Evolutionary conservation across 2,888 invertebrate genomes (phyloP).

Genomic region (Criorhina ranunculi): DNA sequence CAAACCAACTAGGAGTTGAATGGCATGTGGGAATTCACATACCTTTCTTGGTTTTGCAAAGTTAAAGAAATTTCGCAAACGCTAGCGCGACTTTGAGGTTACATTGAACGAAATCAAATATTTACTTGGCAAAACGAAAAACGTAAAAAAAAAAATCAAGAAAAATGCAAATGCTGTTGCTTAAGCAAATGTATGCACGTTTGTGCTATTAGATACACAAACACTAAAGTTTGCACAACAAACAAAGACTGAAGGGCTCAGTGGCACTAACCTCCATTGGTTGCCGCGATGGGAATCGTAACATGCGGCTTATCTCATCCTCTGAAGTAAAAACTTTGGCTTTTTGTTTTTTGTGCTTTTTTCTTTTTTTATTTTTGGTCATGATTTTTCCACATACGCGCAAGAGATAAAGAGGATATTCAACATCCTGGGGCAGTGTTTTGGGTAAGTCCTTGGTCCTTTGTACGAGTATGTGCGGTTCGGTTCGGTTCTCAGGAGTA

Average conservation of each 20-base stretch:
- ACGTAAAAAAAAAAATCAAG: slow-evolving; percentile 10
- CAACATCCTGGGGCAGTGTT: slow-evolving; percentile 31
- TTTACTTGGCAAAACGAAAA: slow-evolving; percentile 41
- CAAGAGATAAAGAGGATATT: slow-evolving; percentile 44
- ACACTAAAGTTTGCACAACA: slow-evolving; percentile 39
- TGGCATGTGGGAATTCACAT: slow-evolving; percentile 27
- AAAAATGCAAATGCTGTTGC: slow-evolving; percentile 49
- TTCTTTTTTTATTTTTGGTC: slow-evolving; percentile 16
- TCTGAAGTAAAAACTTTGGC: slow-evolving; percentile 23
- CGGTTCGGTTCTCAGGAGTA: slow-evolving; percentile 18
- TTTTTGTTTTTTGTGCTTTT: not conserved
- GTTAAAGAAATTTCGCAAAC: slow-evolving; percentile 45
- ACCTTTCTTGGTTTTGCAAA: slow-evolving; percentile 13
- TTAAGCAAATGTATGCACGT: slow-evolving; percentile 46
- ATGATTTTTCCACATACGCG: slow-evolving; percentile 24
- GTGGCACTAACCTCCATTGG: slow-evolving; percentile 5
- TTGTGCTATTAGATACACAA: slow-evolving; percentile 49
- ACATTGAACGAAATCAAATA: slow-evolving; percentile 65
- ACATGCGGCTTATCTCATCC: slow-evolving; percentile 43
- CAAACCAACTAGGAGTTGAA: slow-evolving; percentile 2
- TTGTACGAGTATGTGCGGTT: not conserved
- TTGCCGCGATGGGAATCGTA: slow-evolving; percentile 42
- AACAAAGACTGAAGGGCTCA: slow-evolving; percentile 40
- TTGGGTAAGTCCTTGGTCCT: not conserved
- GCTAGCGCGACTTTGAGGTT: slow-evolving; percentile 45